Evolutionary conservation across 2,888 invertebrate genomes (phyloP), one percentile per base, ranked within the genome.

Genomic region (Cybosia mesomella): DNA sequence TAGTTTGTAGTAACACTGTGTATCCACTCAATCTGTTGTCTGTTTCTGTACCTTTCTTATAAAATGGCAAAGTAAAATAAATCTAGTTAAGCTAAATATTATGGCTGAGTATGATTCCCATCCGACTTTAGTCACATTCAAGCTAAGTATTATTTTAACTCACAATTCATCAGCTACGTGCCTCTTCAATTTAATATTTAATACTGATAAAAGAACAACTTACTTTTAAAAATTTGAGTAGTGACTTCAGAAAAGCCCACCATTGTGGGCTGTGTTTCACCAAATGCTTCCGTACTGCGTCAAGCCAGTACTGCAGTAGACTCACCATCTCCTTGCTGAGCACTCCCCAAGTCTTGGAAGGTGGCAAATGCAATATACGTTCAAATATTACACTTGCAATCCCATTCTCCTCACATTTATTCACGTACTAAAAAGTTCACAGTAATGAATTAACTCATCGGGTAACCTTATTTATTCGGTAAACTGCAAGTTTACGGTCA

Each of bases 301-400:
- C 88, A 0, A 93, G 78, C 93, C 93, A 93, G 77, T 89, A 93
- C 66, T 90, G 86, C 28, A 93, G 73, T 18, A 90, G 64, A 8
- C 66, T 75, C 13, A 91, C 82, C 28, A 93, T 58, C 55, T 93
- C 91, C 64, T 87, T 89, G 7, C 89, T 88, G 4, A 92, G 79
- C 1, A 89, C 75, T 24, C 79, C 77, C 93, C 92, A 93, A 55
- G 85, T 87, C 78, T 90, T 90, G 0, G 90, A 89, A 11, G 90
- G 81, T 7, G 91, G 90, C 22, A 84, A 72, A 64, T 69, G 71
- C 28, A 93, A 77, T 70, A 94, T 78, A 5, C 81, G 72, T 65
- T 88, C 86, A 53, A 93, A 80, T 28, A 92, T 75, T n/a, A 85
- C 71, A 28, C 89, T 79, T 1, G 90, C 92, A 11, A 87, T 89